Percentiles rank a stretch among this genome's conserved stretches.
phyloP scores from a whole-genome alignment of 1,140 invertebrate species.

The Apocrypta bakeri region DNA sequence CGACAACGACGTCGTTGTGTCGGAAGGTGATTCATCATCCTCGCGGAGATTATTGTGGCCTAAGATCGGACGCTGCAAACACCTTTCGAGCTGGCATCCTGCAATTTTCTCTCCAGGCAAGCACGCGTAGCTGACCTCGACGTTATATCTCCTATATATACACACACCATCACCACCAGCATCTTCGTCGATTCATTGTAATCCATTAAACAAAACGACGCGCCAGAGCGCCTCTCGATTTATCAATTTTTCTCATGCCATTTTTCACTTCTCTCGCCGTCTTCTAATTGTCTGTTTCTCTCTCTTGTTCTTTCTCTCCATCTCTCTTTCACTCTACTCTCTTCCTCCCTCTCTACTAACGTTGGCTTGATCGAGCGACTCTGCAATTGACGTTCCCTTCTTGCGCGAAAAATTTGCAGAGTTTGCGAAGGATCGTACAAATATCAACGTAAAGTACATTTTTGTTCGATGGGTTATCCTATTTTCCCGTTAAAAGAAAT shows the following conservation, averaged over 20 bases:
- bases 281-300: neutral
- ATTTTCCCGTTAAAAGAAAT: no score
- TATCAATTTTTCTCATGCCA: slow-evolving; percentile 28
- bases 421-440: no score
- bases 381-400: neutral
- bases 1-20: neutral
- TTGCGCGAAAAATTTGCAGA: neutral
- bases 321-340: neutral
- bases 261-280: neutral
- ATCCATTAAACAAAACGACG: slow-evolving; percentile 44
- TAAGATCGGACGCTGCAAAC: slow-evolving; percentile 25
- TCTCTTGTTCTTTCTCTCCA: neutral
- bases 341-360: no score
- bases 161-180: no score
- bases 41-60: slow-evolving; percentile 60
- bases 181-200: slow-evolving; percentile 32
- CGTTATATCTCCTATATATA: neutral
- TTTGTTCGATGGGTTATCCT: no score
- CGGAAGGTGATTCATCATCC: slow-evolving; percentile 64
- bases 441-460: no score
- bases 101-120: slow-evolving; percentile 11
- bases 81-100: slow-evolving; percentile 27
- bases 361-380: neutral
- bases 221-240: slow-evolving; percentile 19
- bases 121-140: neutral